Conservation (phyloP, 92 coral and sea anemone species). For the Ricordea florida region DNA sequence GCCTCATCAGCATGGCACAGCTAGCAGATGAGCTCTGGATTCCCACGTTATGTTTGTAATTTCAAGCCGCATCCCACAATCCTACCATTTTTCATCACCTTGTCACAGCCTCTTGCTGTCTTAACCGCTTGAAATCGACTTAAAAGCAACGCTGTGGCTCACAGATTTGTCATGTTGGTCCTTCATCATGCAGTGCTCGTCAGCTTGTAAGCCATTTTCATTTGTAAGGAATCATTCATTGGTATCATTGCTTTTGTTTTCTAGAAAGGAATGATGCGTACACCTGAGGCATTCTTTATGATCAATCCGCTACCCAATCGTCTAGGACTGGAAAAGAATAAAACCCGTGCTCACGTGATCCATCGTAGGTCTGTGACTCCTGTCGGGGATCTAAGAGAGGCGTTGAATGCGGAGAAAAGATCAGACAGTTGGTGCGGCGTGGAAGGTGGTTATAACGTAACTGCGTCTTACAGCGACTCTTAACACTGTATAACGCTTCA, state of each 20-base stretch:
- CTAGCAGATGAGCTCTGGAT: no score
- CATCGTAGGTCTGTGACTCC: constrained; percentile 43
- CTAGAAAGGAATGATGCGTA: constrained; percentile 67
- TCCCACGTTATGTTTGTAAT: no score
- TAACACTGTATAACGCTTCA: background rate
- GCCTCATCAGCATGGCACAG: no score
- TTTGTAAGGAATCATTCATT: background rate
- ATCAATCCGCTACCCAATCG: constrained; percentile 70
- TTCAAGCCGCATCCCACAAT: no score
- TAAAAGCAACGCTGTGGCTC: no score
- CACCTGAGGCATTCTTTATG: constrained; percentile 46
- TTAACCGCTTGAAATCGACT: no score
- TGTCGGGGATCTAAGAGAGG: background rate
- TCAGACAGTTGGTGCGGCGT: constrained; percentile 64
- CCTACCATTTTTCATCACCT: no score
- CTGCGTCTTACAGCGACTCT: background rate
- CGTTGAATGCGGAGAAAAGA: constrained; percentile 37
- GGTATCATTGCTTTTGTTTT: background rate
- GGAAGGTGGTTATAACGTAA: constrained; percentile 16
- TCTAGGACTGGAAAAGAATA: constrained; percentile 42
- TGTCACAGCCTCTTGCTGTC: no score
- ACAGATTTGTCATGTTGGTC: no score
- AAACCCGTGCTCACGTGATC: constrained; percentile 70
- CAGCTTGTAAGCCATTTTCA: background rate
- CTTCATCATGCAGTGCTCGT: no score